Base-by-base conservation (phyloP, 30 jellyfish, hydroid and myxozoan species). In the Cassiopea xamachana region DNA sequence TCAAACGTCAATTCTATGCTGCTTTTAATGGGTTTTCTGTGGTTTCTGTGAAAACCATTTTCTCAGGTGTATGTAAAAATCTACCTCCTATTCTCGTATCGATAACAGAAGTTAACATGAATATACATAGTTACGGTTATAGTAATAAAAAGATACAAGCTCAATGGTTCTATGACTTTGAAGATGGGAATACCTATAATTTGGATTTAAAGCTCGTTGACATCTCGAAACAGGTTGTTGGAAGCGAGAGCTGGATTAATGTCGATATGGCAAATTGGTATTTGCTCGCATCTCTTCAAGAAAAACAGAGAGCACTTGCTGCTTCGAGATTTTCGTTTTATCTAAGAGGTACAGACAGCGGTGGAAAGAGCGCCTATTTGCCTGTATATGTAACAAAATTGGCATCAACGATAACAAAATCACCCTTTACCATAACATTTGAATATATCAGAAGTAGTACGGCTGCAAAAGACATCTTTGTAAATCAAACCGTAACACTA, bases 161-260 rank as follows among this genome's bases (percentile, higher is more conserved):
- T 39, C 71, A 75, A 10, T 92, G 84, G 86, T 92, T 96, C 71
- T 96, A 92, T 75, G 99, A 96, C 50, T 96, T 50, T 74, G 97
- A 96, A 64, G 97, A 96, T 44, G 98, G 99, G 17, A 70, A 90
- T 16, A 91, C 99, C 14, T 84, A 60, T 77, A 70, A 75, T 68
- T 92, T 95, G 61, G 39, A 69, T 18, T 62, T 95, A 73, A 48
- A n/a, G 7, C 45, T 95, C 13, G 64, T 91, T 6, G 49, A 69
- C 44, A 73, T 46, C 39, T 77, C 75, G 1, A 86, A 75, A 49
- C 69, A 87, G 85, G 85, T 60, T 5, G 88, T 88, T 64, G 83
- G 86, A 8, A 60, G 39, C 18, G 87, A 89, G 60, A 77, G 80
- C 46, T 91, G 99, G 98, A 47, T 89, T 5, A 88, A 88, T 77